These are phyloP conservation scores for Egretta garzetta DNA, from an alignment of 2,113 vertebrate genomes.

Conservation along the genomic window DNA sequence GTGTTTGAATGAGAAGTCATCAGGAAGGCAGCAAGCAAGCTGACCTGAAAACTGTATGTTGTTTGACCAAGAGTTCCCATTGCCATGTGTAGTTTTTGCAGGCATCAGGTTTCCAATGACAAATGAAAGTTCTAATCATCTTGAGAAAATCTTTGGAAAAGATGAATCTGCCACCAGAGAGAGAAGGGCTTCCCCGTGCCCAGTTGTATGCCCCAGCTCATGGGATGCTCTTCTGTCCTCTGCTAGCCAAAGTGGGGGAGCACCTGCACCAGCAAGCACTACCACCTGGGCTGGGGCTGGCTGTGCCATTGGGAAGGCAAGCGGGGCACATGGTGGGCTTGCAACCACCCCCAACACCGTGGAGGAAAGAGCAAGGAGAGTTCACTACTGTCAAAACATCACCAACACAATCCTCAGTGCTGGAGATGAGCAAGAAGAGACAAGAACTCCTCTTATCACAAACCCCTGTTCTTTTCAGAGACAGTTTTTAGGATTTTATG, in stretches of 20 bases:
- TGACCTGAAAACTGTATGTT: neutral
- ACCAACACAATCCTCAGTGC: too few species aligned
- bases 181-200: neutral
- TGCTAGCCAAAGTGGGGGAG: neutral
- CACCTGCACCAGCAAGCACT: neutral
- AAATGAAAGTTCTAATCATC: neutral
- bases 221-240: too few species aligned
- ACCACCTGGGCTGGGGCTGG: neutral
- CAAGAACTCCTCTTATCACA: neutral
- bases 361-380: neutral
- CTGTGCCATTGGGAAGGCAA: neutral
- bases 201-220: neutral
- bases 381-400: too few species aligned
- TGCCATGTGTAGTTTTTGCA: neutral
- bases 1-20: neutral
- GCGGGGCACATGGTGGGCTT: fast-evolving
- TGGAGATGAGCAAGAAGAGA: neutral
- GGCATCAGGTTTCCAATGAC: neutral
- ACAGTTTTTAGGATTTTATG: neutral
- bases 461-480: neutral
- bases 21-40: neutral
- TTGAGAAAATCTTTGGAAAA: neutral
- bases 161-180: neutral
- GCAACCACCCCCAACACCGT: neutral
- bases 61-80: neutral